Evolutionary conservation across 2,888 invertebrate species (phyloP).

Genomic region (Drosophila sordidapex): DNA sequence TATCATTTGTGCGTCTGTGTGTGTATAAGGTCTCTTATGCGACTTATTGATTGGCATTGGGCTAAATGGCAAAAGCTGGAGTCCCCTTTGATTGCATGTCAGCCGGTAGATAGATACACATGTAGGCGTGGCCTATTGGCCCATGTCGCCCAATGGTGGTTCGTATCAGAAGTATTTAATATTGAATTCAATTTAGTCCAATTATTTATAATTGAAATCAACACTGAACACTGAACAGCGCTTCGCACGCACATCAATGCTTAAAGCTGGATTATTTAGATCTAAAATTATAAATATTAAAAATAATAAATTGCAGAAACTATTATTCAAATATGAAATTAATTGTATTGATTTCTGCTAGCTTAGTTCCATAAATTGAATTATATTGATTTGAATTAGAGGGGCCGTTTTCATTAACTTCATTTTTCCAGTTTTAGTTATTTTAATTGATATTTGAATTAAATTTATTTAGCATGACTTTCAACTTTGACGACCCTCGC

Average conservation of each 20-base stretch:
- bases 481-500: conserved; percentile 15
- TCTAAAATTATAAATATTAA: not conserved
- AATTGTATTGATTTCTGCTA: too few species aligned
- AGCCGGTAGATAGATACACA: conserved; percentile 21
- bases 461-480: not conserved
- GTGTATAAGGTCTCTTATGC: conserved; percentile 36
- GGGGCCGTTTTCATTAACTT: too few species aligned
- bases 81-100: conserved; percentile 65
- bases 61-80: conserved; percentile 56
- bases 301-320: too few species aligned
- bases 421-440: too few species aligned
- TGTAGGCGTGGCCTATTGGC: not conserved
- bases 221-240: not conserved
- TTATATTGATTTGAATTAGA: too few species aligned
- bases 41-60: conserved; percentile 77
- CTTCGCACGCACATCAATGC: not conserved
- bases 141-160: conserved; percentile 23
- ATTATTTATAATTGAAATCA: conserved; percentile 30
- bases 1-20: conserved; percentile 7
- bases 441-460: not conserved
- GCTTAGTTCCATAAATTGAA: too few species aligned
- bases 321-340: too few species aligned
- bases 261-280: not conserved
- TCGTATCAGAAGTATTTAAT: conserved; percentile 24
- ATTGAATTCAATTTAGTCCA: conserved; percentile 21